phyloP scores from a whole-genome alignment of 2,113 vertebrate species.

The Nannospalax galili region DNA sequence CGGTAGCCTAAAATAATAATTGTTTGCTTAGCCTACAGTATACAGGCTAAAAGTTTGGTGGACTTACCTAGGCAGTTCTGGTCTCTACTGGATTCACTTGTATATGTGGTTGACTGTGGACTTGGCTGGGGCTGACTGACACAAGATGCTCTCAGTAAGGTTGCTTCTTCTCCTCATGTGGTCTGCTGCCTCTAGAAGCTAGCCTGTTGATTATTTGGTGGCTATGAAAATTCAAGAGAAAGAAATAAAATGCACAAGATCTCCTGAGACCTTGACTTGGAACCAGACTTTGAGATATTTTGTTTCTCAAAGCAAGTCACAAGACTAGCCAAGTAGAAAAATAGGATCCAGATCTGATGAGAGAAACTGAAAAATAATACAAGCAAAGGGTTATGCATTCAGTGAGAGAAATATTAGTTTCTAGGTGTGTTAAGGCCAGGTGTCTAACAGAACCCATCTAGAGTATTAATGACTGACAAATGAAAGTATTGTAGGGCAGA shows the following conservation, averaged over 20 bases:
- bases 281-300: background rate
- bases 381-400: background rate
- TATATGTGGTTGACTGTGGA: background rate
- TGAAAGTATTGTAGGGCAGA: background rate
- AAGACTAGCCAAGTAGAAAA: background rate
- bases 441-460: background rate
- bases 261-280: background rate
- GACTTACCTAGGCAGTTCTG: background rate
- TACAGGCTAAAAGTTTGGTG: background rate
- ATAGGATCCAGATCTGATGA: background rate
- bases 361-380: background rate
- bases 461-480: background rate
- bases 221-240: conserved; percentile 25
- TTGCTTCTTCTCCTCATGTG: too few species aligned
- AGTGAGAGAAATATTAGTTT: background rate
- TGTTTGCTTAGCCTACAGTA: background rate
- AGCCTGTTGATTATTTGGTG: background rate
- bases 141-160: background rate
- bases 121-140: background rate
- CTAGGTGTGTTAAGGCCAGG: background rate
- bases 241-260: background rate
- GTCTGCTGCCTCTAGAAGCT: background rate
- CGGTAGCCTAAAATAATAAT: background rate
- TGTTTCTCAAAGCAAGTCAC: background rate
- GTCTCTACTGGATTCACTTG: background rate